Conservation (phyloP, 2,797 vertebrate species). For the Neopelma chrysocephalum region DNA sequence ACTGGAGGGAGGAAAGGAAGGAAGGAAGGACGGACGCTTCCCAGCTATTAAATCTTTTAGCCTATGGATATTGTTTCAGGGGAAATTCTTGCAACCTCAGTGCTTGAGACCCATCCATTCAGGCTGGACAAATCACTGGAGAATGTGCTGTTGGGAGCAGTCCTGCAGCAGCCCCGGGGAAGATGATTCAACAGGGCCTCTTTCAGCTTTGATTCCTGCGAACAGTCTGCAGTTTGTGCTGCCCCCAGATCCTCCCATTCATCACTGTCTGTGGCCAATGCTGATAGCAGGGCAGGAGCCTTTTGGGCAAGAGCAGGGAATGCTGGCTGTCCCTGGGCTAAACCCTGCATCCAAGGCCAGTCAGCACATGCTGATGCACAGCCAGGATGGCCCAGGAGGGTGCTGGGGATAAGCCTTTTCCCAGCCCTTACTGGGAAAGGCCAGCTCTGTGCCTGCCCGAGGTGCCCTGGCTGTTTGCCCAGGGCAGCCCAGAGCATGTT, state of each 20-base stretch:
- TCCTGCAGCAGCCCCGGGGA: neutral
- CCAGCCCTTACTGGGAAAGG: neutral
- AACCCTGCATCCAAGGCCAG: neutral
- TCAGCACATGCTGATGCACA: neutral
- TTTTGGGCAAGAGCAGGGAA: neutral
- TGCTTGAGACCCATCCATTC: neutral
- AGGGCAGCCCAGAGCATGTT: neutral
- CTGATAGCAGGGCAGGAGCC: neutral
- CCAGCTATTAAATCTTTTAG: neutral
- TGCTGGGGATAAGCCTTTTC: neutral
- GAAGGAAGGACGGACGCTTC: neutral
- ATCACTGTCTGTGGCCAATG: neutral
- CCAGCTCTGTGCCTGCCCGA: neutral
- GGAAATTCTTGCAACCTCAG: neutral
- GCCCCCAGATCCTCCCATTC: neutral
- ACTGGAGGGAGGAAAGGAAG: neutral
- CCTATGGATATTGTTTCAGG: neutral
- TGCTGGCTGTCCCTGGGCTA: neutral
- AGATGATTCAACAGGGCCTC: neutral
- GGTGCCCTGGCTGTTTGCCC: neutral
- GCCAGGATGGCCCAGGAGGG: accelerated
- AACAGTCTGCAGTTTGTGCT: neutral
- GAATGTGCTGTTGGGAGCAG: neutral
- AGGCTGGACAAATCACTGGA: neutral
- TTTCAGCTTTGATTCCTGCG: neutral